Percentiles rank a stretch among this genome's conserved stretches.
Evolutionary conservation across 2,113 vertebrate species (phyloP).

Genomic region (Tachycineta bicolor): DNA sequence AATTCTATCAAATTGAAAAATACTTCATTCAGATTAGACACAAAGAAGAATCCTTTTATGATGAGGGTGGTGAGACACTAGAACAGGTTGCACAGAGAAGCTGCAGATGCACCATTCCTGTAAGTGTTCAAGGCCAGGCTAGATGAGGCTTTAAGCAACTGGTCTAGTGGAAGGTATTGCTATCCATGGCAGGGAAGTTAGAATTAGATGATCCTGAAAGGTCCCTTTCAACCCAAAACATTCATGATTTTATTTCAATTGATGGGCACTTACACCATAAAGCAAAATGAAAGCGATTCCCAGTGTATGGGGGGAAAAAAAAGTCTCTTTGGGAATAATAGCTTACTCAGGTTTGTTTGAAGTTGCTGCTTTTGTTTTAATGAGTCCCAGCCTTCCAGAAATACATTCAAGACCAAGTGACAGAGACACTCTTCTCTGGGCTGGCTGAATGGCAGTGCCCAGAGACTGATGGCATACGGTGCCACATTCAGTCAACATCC

Average conservation of each 20-base stretch:
- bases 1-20: not conserved
- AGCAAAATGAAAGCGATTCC: not conserved
- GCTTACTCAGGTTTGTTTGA: not conserved
- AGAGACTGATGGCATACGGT: not conserved
- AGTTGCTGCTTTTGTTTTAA: not conserved
- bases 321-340: not conserved
- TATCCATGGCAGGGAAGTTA: not conserved
- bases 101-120: not conserved
- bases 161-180: not conserved
- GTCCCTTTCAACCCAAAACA: not conserved
- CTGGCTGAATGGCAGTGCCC: not conserved
- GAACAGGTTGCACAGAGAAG: not conserved
- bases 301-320: accelerated
- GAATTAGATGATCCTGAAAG: not conserved
- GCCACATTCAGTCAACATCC: not conserved
- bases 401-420: not conserved
- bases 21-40: not conserved
- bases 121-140: not conserved
- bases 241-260: not conserved
- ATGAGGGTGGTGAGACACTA: not conserved
- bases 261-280: not conserved
- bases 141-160: not conserved
- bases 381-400: not conserved
- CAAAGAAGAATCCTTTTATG: not conserved
- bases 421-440: accelerated